Conservation (phyloP, 2,113 vertebrate genomes). For the Steatornis caripensis region DNA sequence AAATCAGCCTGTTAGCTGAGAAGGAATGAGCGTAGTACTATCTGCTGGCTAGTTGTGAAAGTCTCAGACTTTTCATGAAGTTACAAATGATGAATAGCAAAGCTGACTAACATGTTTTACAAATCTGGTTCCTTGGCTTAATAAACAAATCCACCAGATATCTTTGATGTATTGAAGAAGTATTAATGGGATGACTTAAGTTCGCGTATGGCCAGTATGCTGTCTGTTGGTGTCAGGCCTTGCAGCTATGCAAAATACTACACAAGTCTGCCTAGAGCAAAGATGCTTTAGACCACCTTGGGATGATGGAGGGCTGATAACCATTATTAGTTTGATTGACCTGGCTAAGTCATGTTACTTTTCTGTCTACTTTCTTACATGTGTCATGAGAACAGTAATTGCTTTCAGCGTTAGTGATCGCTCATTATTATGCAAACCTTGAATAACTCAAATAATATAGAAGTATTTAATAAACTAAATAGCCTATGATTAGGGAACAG, state of each 20-base stretch:
- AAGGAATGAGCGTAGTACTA: neutral
- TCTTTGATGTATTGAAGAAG: neutral
- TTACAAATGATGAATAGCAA: neutral
- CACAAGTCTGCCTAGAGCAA: neutral
- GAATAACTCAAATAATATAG: neutral
- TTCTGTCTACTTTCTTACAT: neutral
- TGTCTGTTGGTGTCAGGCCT: neutral
- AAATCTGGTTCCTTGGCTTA: neutral
- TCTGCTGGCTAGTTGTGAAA: slow-evolving; percentile 21
- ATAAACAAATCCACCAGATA: neutral
- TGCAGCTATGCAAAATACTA: neutral
- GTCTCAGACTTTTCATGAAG: neutral
- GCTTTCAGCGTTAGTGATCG: neutral
- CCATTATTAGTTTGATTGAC: neutral
- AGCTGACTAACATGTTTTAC: neutral
- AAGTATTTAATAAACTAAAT: neutral
- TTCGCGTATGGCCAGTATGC: neutral
- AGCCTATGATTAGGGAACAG: neutral
- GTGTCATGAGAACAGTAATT: neutral
- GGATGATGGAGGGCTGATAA: neutral
- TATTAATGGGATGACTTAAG: neutral
- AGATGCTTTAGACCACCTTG: neutral
- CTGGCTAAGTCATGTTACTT: neutral
- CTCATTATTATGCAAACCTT: neutral
- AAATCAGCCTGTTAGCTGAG: neutral